phyloP scores from a whole-genome alignment of 1,140 invertebrate species.

The Brachystomella parvula region DNA sequence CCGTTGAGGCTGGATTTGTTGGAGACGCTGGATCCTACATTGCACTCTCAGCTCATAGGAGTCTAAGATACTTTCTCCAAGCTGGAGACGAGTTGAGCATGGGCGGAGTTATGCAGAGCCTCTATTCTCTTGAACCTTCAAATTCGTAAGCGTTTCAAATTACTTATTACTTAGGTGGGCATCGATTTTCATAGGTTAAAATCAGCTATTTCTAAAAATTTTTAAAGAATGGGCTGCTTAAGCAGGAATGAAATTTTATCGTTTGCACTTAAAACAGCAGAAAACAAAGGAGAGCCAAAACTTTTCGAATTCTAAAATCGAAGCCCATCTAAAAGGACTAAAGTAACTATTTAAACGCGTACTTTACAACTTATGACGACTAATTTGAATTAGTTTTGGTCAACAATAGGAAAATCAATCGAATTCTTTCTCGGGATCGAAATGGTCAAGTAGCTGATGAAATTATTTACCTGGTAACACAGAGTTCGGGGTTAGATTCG shows the following conservation, averaged over 20 bases:
- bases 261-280: too few species aligned
- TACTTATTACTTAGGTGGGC: constrained; percentile 13
- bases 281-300: too few species aligned
- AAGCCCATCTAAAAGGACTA: too few species aligned
- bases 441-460: constrained; percentile 43
- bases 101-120: constrained; percentile 40
- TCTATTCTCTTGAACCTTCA: constrained; percentile 43
- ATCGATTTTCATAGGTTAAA: too few species aligned
- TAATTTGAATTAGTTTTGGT: too few species aligned
- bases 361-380: too few species aligned
- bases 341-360: too few species aligned
- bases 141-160: constrained; percentile 37
- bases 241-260: too few species aligned
- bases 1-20: constrained; percentile 42
- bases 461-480: constrained; percentile 42
- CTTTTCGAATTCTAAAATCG: too few species aligned
- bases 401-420: background rate
- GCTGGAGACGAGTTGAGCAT: constrained; percentile 45
- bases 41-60: constrained; percentile 41
- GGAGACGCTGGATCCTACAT: constrained; percentile 44
- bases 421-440: constrained; percentile 36
- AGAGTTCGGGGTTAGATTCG: constrained; percentile 44
- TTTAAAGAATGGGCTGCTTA: constrained; percentile 5
- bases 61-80: constrained; percentile 42
- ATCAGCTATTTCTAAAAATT: background rate